Conservation (phyloP, 2,797 vertebrate species). For the Salarias fasciatus region DNA sequence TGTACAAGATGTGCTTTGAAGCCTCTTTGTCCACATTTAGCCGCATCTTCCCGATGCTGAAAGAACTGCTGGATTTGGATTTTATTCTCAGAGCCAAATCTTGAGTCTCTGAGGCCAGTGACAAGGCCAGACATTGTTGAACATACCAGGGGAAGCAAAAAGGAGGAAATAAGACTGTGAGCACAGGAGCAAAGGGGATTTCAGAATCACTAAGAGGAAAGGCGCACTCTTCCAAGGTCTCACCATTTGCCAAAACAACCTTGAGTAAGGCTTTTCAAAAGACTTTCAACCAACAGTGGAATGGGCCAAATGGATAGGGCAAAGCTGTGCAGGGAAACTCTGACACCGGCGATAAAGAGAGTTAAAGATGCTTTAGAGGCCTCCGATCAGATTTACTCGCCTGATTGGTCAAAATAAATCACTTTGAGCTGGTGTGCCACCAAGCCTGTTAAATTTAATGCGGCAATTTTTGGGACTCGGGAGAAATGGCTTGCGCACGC, state of each 20-base stretch:
- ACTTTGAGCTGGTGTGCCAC: conserved; percentile 50
- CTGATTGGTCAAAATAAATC: conserved; percentile 70
- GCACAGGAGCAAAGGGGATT: conserved; percentile 15
- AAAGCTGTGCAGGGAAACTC: conserved; percentile 40
- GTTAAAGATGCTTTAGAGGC: conserved; percentile 53
- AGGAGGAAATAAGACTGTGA: conserved; percentile 5
- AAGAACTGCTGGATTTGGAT: conserved; percentile 19
- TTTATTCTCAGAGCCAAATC: conserved; percentile 22
- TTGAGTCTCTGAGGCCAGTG: conserved; percentile 11
- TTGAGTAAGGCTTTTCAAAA: conserved; percentile 46
- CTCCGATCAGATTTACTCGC: conserved; percentile 56
- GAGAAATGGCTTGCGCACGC: conserved; percentile 12
- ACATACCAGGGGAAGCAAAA: conserved; percentile 10
- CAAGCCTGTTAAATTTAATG: conserved; percentile 57
- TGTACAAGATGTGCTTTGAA: not conserved
- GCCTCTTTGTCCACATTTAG: conserved; percentile 4
- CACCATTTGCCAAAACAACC: conserved; percentile 37
- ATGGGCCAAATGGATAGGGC: conserved; percentile 39
- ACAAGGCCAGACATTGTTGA: conserved; percentile 30
- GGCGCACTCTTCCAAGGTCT: conserved; percentile 27
- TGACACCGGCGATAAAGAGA: conserved; percentile 53
- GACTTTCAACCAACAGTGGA: conserved; percentile 42
- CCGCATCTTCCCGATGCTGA: conserved; percentile 1
- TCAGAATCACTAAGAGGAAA: conserved; percentile 25
- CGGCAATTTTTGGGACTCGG: conserved; percentile 35